These are phyloP conservation scores for Lordiphosa andalusiaca DNA, from an alignment of 2,888 invertebrate species.

Conservation along the genomic window DNA sequence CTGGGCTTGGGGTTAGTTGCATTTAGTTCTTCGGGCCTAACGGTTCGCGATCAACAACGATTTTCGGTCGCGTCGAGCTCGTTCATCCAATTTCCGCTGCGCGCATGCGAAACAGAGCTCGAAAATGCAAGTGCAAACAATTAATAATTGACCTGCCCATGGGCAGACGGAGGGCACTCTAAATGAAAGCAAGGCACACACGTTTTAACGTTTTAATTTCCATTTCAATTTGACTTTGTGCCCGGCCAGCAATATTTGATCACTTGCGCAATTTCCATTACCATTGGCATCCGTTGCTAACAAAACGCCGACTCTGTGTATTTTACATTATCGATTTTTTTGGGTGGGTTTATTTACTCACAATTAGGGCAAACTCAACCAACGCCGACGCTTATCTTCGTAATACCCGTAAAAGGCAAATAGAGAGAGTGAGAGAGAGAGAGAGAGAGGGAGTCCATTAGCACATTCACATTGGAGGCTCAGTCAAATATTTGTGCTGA, in stretches of 20 bases:
- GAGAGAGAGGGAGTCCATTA: constrained; percentile 49
- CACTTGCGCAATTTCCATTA: constrained; percentile 46
- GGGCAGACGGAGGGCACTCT: constrained; percentile 5
- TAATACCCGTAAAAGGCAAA: constrained; percentile 12
- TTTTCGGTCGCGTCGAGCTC: constrained; percentile 6
- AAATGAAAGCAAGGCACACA: constrained; percentile 36
- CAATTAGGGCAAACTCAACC: constrained; percentile 20
- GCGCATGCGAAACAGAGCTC: constrained; percentile 35
- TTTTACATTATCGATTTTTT: constrained; percentile 49
- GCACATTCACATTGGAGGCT: constrained; percentile 40
- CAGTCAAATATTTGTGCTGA: constrained; percentile 59
- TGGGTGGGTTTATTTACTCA: constrained; percentile 18
- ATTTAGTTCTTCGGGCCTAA: constrained; percentile 4
- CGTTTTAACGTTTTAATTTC: not conserved
- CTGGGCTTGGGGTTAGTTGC: constrained; percentile 1
- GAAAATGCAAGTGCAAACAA: constrained; percentile 13
- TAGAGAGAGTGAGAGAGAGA: constrained; percentile 17
- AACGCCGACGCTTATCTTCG: constrained; percentile 48
- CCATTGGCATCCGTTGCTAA: constrained; percentile 15
- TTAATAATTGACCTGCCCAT: not conserved
- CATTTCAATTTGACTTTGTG: constrained; percentile 30
- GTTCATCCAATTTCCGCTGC: constrained; percentile 10
- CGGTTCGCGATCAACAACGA: constrained; percentile 19
- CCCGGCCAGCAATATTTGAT: constrained; percentile 52
- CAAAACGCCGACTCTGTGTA: constrained; percentile 45